Base-by-base conservation (phyloP, 2,888 invertebrate genomes). In the Drosophila hawaiiensis region DNA sequence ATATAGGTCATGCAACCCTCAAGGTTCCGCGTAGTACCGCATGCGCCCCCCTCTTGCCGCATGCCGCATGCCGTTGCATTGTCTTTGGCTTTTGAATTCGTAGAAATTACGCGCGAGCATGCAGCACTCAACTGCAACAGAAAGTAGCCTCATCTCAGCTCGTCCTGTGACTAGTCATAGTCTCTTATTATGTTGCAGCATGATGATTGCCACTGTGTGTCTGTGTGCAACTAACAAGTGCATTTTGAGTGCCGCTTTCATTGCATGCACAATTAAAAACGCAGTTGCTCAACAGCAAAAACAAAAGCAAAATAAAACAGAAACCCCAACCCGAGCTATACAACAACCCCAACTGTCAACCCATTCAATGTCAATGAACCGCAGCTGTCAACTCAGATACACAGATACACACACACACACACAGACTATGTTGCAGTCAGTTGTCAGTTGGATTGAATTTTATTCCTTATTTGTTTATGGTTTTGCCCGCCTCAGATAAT, bases 1-100 rank as follows among this genome's bases (percentile, higher is more conserved):
- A 89, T 89, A 85, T 89, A 85, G 88, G 91, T 89, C 88, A 89
- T 85, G 88, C 87, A 89, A 89, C 86, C 89, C 90, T 89, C 86
- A 86, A 87, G 86, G 89, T 86, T 86, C 82, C 74, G 68, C 71
- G 82, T 73, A 76, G 76, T 62, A 59, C 62, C 50, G 52, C 14
- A 54, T 50, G 65, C 68, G 47, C 67, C 67, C 67, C 41, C 52
- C 35, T 60, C 54, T 28, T 67, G 50, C 59, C 19, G 22, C 62
- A 50, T 67, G 61, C 63, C 64, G 31, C 65, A 60, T 47, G 74
- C 50, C 50, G n/a, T 22, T 53, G 59, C 76, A 72, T 82, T 79
- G 84, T 79, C 78, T 86, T 58, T 68, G 80, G 41, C 68, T 76
- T 71, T 80, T 79, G 81, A 73, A 76, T 85, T 90, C 86, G 86